phyloP scores from a whole-genome alignment of 2,113 vertebrate genomes.

The Amphilophus citrinellus region DNA sequence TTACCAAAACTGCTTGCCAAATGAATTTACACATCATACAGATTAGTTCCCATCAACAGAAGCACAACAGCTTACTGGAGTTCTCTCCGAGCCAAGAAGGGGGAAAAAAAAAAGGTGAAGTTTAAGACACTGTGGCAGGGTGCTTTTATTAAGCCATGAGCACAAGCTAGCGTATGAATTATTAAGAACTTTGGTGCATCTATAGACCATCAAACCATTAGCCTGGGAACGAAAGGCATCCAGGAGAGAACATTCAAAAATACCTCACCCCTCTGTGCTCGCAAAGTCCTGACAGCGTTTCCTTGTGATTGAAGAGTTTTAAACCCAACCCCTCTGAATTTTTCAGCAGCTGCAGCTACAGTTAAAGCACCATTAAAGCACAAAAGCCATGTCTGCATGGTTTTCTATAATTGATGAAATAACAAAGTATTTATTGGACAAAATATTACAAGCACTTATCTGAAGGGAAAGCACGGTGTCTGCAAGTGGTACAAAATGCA shows the following conservation, averaged over 20 bases:
- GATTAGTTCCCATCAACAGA: constrained; percentile 14
- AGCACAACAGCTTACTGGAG: constrained; percentile 19
- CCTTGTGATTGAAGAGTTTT: constrained; percentile 69
- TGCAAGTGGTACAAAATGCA: constrained; percentile 17
- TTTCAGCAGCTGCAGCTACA: constrained; percentile 69
- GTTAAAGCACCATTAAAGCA: constrained; percentile 71
- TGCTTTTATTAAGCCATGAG: constrained; percentile 75
- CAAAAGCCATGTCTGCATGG: constrained; percentile 50
- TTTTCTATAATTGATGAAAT: constrained; percentile 76
- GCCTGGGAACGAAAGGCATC: constrained; percentile 67
- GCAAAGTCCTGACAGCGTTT: constrained; percentile 59
- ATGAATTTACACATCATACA: constrained; percentile 29
- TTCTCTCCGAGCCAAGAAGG: constrained; percentile 16
- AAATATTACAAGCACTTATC: constrained; percentile 57
- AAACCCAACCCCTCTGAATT: constrained; percentile 68
- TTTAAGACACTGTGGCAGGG: constrained; percentile 48
- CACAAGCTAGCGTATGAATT: constrained; percentile 70
- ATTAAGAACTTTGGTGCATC: constrained; percentile 77
- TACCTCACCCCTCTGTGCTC: constrained; percentile 43
- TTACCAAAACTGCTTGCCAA: constrained; percentile 40
- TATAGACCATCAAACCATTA: constrained; percentile 81
- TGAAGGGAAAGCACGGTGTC: not conserved
- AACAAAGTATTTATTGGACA: constrained; percentile 71
- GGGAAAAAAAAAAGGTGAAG: constrained; percentile 19
- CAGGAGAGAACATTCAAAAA: constrained; percentile 69